Evolutionary conservation across 2,113 vertebrate genomes (phyloP).

Genomic region (Poecile atricapillus): DNA sequence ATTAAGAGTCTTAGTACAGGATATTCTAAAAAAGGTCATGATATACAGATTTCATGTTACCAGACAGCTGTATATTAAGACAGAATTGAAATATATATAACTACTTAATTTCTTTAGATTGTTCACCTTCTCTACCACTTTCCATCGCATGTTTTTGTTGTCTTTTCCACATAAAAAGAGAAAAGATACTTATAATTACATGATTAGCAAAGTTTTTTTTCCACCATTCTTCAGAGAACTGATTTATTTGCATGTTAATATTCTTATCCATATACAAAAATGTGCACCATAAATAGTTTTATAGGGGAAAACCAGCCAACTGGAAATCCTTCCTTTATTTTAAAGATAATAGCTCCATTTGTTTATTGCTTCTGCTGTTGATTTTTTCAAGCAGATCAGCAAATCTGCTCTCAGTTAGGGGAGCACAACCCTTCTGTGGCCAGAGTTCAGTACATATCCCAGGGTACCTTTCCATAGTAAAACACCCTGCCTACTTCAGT

Average conservation of each 20-base stretch:
- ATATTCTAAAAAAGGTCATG: background rate
- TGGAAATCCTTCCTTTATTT: slow-evolving; percentile 73
- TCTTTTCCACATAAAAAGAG: background rate
- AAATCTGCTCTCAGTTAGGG: slow-evolving; percentile 51
- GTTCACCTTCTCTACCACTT: background rate
- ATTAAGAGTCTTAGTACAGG: background rate
- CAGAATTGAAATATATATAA: background rate
- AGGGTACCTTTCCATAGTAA: background rate
- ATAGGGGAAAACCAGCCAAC: slow-evolving; percentile 58
- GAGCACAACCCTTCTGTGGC: background rate
- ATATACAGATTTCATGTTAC: background rate
- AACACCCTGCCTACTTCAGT: background rate
- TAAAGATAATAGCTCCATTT: slow-evolving; percentile 56
- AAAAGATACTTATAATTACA: background rate
- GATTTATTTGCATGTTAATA: slow-evolving; percentile 49
- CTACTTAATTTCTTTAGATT: background rate
- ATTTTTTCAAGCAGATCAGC: slow-evolving; percentile 57
- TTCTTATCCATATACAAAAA: slow-evolving; percentile 29
- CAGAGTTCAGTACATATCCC: background rate
- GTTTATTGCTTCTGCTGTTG: slow-evolving; percentile 58
- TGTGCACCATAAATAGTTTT: slow-evolving; percentile 46
- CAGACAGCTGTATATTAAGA: background rate
- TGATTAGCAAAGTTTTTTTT: background rate
- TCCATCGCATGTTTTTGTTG: background rate
- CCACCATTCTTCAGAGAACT: background rate